A percentile compares a stretch with the other conserved stretches of the same genome.
phyloP scores from a whole-genome alignment of 2,113 vertebrate species.

The Microcebus tavaratra region DNA sequence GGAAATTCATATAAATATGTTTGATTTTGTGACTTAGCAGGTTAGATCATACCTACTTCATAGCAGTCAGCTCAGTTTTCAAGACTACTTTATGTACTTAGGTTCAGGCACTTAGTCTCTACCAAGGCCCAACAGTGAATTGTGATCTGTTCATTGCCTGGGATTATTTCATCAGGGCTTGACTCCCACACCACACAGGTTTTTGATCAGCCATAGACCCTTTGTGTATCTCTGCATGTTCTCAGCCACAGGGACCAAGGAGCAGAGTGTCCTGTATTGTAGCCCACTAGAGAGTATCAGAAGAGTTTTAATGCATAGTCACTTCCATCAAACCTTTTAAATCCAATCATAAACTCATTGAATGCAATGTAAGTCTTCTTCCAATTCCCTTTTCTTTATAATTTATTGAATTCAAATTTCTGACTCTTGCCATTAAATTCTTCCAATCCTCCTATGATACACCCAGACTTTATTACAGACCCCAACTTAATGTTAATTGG shows the following conservation, averaged over 20 bases:
- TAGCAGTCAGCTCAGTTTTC: background rate
- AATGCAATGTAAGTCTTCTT: background rate
- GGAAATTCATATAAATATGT: background rate
- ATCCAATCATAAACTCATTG: too few relatives aligned
- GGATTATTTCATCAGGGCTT: background rate
- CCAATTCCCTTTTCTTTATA: background rate
- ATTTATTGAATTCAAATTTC: background rate
- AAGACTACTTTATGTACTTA: fast-evolving
- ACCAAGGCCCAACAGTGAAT: too few relatives aligned
- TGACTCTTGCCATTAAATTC: background rate
- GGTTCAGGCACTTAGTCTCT: background rate
- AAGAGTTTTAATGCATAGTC: too few relatives aligned
- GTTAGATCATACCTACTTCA: background rate
- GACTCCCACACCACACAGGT: background rate
- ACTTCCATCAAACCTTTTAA: background rate
- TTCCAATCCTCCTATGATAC: background rate
- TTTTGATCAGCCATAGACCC: too few relatives aligned
- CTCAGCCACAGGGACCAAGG: background rate
- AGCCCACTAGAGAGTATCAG: background rate
- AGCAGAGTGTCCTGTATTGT: background rate
- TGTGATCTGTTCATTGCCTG: background rate
- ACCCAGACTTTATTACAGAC: background rate
- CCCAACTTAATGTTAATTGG: background rate
- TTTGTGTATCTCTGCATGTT: background rate
- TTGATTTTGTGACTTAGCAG: background rate